Evolutionary conservation across 2,113 vertebrate genomes (phyloP).

Genomic region (Baryphthengus martii): DNA sequence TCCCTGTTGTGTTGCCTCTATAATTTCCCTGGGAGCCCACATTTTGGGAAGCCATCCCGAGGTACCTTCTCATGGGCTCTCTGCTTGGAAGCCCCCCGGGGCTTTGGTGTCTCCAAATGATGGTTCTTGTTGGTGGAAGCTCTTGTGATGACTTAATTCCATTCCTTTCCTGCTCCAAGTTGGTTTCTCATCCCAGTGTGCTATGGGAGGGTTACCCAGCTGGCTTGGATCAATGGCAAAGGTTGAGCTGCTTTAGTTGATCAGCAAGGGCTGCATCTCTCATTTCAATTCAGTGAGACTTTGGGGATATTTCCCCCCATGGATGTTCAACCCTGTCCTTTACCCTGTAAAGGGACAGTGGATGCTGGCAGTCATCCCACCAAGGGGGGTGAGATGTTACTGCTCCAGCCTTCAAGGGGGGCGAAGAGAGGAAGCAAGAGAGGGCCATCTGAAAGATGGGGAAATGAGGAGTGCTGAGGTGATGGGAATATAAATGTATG

Average conservation of each 20-base stretch:
- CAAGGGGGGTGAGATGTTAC: accelerated
- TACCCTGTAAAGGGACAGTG: accelerated
- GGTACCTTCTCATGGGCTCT: not conserved
- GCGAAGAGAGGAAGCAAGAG: not conserved
- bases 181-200: not conserved
- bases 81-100: not conserved
- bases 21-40: not conserved
- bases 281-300: not conserved
- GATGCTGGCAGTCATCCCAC: not conserved
- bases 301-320: not conserved
- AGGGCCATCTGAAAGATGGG: conserved; percentile 4
- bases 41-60: not conserved
- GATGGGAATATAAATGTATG: not conserved
- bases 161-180: not conserved
- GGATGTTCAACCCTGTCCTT: not conserved
- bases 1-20: not conserved
- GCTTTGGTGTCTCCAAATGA: not conserved
- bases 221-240: not conserved
- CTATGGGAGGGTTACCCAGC: not conserved
- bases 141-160: not conserved
- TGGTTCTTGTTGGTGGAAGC: not conserved
- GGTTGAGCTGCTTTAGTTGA: not conserved
- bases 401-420: not conserved
- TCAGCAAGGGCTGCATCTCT: not conserved
- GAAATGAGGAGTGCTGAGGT: conserved; percentile 45